Evolutionary conservation across 2,888 invertebrate species (phyloP).

Genomic region (Epiblema foenella): DNA sequence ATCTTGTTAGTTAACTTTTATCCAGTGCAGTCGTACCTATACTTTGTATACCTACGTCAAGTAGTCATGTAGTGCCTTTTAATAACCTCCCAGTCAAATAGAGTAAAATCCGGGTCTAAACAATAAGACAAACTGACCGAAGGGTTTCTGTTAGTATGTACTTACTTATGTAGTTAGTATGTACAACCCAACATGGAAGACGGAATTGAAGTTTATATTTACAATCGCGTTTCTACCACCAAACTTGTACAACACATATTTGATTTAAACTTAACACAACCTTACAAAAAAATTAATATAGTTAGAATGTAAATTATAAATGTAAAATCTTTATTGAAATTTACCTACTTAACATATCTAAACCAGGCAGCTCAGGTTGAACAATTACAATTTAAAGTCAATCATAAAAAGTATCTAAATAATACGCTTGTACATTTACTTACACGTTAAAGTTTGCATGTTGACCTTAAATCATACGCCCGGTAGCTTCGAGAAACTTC

Average conservation of each 20-base stretch:
- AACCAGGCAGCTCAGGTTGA: background rate
- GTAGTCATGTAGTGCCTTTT: background rate
- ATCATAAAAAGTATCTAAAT: background rate
- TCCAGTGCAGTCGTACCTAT: too few relatives aligned
- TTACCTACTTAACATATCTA: background rate
- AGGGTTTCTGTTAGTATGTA: conserved; percentile 19
- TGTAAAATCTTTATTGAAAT: background rate
- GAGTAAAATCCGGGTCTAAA: conserved; percentile 39
- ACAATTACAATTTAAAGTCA: background rate
- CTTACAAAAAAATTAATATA: conserved; percentile 5
- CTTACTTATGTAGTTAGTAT: background rate
- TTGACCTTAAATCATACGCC: background rate
- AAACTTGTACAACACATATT: conserved; percentile 14
- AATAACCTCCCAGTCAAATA: conserved; percentile 8
- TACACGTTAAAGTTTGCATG: background rate
- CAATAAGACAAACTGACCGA: conserved; percentile 15
- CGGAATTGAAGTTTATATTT: conserved; percentile 10
- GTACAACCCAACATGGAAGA: conserved; percentile 18
- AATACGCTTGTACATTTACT: background rate
- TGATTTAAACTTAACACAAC: conserved; percentile 7
- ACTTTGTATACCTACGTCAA: too few relatives aligned
- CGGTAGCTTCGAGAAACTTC: background rate
- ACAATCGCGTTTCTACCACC: conserved; percentile 1
- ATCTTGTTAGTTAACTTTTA: too few relatives aligned
- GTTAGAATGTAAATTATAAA: background rate